phyloP scores from a whole-genome alignment of 1,140 invertebrate species.

The Diabrotica virgifera region DNA sequence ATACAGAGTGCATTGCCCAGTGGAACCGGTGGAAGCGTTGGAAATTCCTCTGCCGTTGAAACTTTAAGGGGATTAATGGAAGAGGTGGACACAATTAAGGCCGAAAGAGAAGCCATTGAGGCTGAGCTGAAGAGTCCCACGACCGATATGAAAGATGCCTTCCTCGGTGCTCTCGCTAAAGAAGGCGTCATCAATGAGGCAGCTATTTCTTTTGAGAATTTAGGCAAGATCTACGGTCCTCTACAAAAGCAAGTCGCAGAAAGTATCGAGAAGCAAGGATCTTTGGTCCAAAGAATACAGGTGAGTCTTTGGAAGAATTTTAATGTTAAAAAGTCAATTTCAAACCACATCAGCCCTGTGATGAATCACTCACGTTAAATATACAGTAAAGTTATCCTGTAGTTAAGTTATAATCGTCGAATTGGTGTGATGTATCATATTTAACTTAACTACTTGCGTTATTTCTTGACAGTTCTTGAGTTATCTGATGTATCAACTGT shows the following conservation, averaged over 20 bases:
- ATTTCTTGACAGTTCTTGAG: no score
- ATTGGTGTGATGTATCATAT: no score
- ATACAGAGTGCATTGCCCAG: constrained; percentile 64
- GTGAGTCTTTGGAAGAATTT: constrained; percentile 43
- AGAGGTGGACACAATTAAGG: constrained; percentile 81
- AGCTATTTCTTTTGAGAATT: constrained; percentile 68
- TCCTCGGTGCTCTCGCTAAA: constrained; percentile 74
- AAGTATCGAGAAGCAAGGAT: constrained; percentile 75
- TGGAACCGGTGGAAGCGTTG: constrained; percentile 50
- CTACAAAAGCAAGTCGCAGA: constrained; percentile 78
- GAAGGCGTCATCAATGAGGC: constrained; percentile 89
- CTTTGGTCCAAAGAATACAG: constrained; percentile 74
- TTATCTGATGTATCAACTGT: no score
- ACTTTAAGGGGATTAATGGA: constrained; percentile 80
- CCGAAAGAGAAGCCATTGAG: constrained; percentile 86
- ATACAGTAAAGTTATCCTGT: no score
- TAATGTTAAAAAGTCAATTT: no score
- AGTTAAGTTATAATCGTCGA: no score
- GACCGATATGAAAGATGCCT: constrained; percentile 82
- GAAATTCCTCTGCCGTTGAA: constrained; percentile 60
- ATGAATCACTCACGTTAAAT: no score
- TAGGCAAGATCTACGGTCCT: constrained; percentile 77
- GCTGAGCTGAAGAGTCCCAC: constrained; percentile 79
- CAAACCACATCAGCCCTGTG: no score
- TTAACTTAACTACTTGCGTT: no score